Evolutionary conservation across 2,797 vertebrate genomes (phyloP).

Genomic region (Cryptoprocta ferox): DNA sequence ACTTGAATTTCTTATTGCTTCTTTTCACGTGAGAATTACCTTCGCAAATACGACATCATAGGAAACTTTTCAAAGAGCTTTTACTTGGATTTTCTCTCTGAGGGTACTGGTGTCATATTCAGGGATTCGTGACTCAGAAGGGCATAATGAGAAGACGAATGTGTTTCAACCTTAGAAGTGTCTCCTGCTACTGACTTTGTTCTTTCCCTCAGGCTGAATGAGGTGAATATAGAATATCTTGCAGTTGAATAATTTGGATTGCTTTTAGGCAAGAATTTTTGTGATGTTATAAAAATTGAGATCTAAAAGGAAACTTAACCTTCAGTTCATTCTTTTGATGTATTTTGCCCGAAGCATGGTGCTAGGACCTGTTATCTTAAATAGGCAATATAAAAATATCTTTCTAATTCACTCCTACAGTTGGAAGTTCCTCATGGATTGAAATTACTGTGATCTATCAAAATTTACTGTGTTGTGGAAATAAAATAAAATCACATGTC

Average conservation of each 20-base stretch:
- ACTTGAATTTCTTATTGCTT: conserved; percentile 70
- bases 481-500: conserved; percentile 80
- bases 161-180: background rate
- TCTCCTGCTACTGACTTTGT: conserved; percentile 47
- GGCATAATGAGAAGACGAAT: conserved; percentile 45
- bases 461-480: conserved; percentile 73
- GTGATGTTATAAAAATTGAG: conserved; percentile 79
- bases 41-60: background rate
- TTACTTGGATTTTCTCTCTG: conserved; percentile 20
- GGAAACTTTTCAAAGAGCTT: conserved; percentile 25
- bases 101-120: background rate
- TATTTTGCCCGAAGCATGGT: conserved; percentile 63
- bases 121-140: background rate
- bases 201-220: conserved; percentile 67
- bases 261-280: conserved; percentile 77
- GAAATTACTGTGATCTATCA: conserved; percentile 77
- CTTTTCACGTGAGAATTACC: conserved; percentile 65
- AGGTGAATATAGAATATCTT: conserved; percentile 64
- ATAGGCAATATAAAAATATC: conserved; percentile 81
- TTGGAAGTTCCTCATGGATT: conserved; percentile 66
- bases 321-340: conserved; percentile 75
- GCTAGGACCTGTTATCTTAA: conserved; percentile 65
- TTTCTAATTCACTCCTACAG: conserved; percentile 72
- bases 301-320: conserved; percentile 81
- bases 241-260: conserved; percentile 73